These are phyloP conservation scores for Microvelia longipes DNA, from an alignment of 1,140 invertebrate species.

Conservation along the genomic window DNA sequence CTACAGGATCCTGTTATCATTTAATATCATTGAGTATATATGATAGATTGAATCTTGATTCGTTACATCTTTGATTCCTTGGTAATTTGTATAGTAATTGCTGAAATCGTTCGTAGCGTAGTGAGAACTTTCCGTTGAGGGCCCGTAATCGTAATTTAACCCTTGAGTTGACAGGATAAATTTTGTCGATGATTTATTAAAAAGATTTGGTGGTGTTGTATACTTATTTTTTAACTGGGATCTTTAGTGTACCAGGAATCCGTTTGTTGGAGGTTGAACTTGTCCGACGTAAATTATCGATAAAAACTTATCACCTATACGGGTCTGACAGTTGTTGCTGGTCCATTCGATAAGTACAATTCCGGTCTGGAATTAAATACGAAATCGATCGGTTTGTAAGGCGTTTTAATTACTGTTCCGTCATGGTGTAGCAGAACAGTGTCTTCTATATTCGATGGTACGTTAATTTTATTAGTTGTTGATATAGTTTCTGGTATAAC, in stretches of 20 bases:
- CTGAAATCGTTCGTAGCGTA: not conserved
- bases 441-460: slow-evolving; percentile 31
- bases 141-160: not conserved
- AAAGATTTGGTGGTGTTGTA: not conserved
- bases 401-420: slow-evolving; percentile 38
- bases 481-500: slow-evolving; percentile 12
- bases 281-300: not conserved
- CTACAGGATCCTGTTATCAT: slow-evolving; percentile 23
- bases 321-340: not conserved
- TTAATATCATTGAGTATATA: slow-evolving; percentile 28
- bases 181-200: not conserved
- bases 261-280: not conserved
- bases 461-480: slow-evolving; percentile 28
- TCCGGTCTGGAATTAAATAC: slow-evolving; percentile 16
- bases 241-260: not conserved
- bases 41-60: slow-evolving; percentile 34
- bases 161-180: not conserved
- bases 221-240: not conserved
- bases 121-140: not conserved
- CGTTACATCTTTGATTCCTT: slow-evolving; percentile 20
- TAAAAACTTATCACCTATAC: not conserved
- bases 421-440: slow-evolving; percentile 47
- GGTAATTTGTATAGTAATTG: not conserved
- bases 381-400: slow-evolving; percentile 43
- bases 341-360: slow-evolving; percentile 2